These are phyloP conservation scores for Tribolium freemani DNA, from an alignment of 2,888 invertebrate species.

Conservation along the genomic window DNA sequence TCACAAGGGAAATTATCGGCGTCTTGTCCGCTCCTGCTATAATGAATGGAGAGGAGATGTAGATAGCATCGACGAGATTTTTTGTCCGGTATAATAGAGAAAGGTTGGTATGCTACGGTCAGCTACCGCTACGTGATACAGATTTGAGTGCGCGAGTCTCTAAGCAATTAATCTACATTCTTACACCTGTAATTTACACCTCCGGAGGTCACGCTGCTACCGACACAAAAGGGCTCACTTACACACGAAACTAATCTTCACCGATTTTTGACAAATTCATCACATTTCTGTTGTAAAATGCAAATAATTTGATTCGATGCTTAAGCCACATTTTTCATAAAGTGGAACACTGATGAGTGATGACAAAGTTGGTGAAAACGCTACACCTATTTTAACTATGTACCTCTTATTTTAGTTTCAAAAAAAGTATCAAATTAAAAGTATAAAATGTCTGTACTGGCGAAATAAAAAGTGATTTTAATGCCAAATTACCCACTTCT, in stretches of 20 bases:
- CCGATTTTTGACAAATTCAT: too few relatives aligned
- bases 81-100: slow-evolving; percentile 57
- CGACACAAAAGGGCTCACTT: not conserved
- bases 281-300: too few relatives aligned
- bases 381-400: too few relatives aligned
- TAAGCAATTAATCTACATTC: slow-evolving; percentile 61
- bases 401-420: too few relatives aligned
- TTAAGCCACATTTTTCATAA: too few relatives aligned
- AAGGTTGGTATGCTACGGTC: slow-evolving; percentile 58
- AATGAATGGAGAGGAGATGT: slow-evolving; percentile 36
- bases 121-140: slow-evolving; percentile 61
- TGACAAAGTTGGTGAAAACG: too few relatives aligned
- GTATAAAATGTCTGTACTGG: too few relatives aligned
- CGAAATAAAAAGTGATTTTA: too few relatives aligned
- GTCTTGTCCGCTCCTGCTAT: not conserved
- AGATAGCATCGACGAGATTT: slow-evolving; percentile 49
- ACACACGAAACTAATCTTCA: too few relatives aligned
- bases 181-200: slow-evolving; percentile 62
- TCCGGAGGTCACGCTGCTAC: slow-evolving; percentile 54
- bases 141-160: slow-evolving; percentile 54
- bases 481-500: too few relatives aligned
- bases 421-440: too few relatives aligned
- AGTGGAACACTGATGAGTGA: too few relatives aligned
- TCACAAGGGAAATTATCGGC: not conserved
- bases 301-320: not conserved